Conservation (phyloP, 2,113 vertebrate species). For the Raja brachyura region DNA sequence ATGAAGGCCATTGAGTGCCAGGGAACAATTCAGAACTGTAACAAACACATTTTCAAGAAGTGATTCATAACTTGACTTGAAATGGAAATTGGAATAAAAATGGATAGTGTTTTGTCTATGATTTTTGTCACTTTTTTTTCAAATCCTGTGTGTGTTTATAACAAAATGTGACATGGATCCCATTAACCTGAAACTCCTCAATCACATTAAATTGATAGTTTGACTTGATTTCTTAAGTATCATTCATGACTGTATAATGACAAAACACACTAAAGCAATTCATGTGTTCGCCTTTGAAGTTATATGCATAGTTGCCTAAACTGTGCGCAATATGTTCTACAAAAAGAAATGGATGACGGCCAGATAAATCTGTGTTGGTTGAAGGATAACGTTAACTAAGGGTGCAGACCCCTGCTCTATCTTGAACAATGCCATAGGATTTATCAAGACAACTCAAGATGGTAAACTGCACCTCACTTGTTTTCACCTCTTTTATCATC, state of each 20-base stretch:
- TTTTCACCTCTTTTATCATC: not conserved
- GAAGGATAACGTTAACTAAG: not conserved
- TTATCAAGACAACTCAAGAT: not conserved
- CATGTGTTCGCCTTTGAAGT: not conserved
- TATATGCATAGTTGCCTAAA: not conserved
- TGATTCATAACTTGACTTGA: slow-evolving; percentile 31
- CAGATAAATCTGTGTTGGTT: not conserved
- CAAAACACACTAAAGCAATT: not conserved
- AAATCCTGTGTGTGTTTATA: not conserved
- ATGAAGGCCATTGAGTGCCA: not conserved
- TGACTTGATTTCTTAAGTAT: not conserved
- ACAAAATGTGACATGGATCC: not conserved
- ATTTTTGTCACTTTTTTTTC: not conserved
- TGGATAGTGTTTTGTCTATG: slow-evolving; percentile 33
- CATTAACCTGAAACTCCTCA: not conserved
- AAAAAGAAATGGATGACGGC: not conserved
- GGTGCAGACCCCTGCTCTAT: not conserved
- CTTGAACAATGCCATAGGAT: not conserved
- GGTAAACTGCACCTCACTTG: not conserved
- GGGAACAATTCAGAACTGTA: slow-evolving; percentile 25
- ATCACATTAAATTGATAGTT: not conserved
- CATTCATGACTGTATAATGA: not conserved
- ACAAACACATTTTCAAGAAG: slow-evolving; percentile 27
- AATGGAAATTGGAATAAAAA: slow-evolving; percentile 36
- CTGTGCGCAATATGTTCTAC: not conserved